Percentiles rank a stretch among this genome's conserved stretches.
phyloP scores from a whole-genome alignment of 2,113 vertebrate species.

The Reinhardtius hippoglossoides region DNA sequence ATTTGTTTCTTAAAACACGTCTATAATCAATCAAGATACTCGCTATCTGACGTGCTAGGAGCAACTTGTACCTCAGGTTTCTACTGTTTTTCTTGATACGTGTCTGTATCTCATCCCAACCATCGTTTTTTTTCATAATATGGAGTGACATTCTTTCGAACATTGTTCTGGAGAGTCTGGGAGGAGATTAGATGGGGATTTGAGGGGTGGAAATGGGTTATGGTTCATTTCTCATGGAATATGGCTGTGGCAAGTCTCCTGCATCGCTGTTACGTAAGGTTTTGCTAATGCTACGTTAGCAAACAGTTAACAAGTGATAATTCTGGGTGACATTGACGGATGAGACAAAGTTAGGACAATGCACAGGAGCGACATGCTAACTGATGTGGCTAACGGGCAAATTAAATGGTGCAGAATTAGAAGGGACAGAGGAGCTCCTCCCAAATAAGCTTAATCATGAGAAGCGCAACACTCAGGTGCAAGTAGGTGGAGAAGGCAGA shows the following conservation, averaged over 20 bases:
- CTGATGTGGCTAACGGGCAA: constrained; percentile 19
- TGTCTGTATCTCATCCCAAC: constrained; percentile 34
- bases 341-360: constrained; percentile 59
- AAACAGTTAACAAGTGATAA: constrained; percentile 10
- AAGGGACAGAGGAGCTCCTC: constrained; percentile 81
- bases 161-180: constrained; percentile 5
- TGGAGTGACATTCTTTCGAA: constrained; percentile 21
- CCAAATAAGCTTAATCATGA: constrained; percentile 83
- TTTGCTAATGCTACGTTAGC: constrained; percentile 40
- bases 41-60: constrained; percentile 31
- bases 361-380: constrained; percentile 66
- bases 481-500: constrained; percentile 83
- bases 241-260: constrained; percentile 10
- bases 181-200: constrained; percentile 37
- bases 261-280: constrained; percentile 10
- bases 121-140: constrained; percentile 15
- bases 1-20: constrained; percentile 53
- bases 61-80: constrained; percentile 31
- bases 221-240: constrained; percentile 31
- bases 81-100: constrained; percentile 14
- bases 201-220: constrained; percentile 35
- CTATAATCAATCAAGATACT: constrained; percentile 38
- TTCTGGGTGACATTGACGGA: constrained; percentile 15
- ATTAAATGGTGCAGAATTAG: constrained; percentile 68
- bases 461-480: constrained; percentile 82